Percentiles rank a stretch among this genome's conserved stretches.
Conservation (phyloP, 2,888 invertebrate species). For the Caenorhabditis sp. region DNA sequence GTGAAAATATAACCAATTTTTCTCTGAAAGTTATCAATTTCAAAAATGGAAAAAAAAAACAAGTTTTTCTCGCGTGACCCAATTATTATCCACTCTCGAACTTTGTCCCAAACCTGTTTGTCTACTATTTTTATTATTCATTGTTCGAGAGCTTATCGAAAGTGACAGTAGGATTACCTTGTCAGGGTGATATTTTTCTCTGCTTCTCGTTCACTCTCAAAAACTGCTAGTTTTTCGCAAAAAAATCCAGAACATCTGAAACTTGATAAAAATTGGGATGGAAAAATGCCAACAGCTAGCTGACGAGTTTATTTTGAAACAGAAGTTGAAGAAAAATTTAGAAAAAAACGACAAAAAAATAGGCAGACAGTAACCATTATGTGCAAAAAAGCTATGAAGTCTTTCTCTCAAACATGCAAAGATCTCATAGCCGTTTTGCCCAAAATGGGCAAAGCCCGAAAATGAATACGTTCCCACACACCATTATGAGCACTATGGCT, state of each 20-base stretch:
- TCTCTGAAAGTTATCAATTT: conserved; percentile 2
- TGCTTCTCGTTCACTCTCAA: no score
- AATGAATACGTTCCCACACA: no score
- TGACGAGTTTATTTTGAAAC: no score
- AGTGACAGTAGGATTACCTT: background rate
- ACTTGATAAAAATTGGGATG: no score
- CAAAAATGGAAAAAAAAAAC: background rate
- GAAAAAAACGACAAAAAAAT: no score
- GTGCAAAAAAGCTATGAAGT: background rate
- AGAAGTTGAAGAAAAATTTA: background rate
- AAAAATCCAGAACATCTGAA: no score
- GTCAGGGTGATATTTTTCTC: no score
- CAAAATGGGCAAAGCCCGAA: background rate
- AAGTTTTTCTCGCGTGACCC: conserved; percentile 1
- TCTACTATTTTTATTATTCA: background rate
- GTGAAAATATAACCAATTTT: no score
- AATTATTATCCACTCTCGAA: background rate
- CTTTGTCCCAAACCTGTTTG: background rate
- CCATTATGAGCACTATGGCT: no score
- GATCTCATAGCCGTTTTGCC: background rate
- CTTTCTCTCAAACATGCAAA: background rate
- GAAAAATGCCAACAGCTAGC: no score
- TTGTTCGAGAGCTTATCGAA: background rate
- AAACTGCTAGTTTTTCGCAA: no score
- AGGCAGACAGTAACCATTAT: background rate